Conservation (phyloP, 2,797 vertebrate genomes). For the Danio albolineatus region DNA sequence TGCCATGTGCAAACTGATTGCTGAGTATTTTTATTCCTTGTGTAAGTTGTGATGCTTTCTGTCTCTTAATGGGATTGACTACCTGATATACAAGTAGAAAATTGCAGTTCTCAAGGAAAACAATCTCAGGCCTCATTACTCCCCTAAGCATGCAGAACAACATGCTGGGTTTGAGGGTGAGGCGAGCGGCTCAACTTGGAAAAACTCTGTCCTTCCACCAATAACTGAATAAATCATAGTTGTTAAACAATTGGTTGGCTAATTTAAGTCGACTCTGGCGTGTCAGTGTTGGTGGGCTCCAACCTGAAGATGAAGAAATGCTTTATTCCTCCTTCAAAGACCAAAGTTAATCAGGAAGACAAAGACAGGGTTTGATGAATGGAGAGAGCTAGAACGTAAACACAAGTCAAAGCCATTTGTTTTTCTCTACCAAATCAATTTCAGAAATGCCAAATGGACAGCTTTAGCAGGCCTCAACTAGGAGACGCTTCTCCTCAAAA, state of each 20-base stretch:
- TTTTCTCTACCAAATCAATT: constrained; percentile 62
- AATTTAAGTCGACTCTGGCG: constrained; percentile 16
- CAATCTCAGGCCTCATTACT: not conserved
- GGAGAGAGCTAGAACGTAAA: constrained; percentile 66
- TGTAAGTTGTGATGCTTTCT: not conserved
- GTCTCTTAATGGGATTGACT: constrained; percentile 8
- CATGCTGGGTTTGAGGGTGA: not conserved
- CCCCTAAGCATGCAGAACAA: constrained; percentile 4
- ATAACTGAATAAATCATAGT: not conserved
- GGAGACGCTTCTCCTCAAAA: constrained; percentile 26
- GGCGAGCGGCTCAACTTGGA: not conserved
- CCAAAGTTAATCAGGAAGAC: constrained; percentile 73
- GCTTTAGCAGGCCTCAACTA: constrained; percentile 29
- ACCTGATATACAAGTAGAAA: constrained; percentile 9
- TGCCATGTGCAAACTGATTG: not conserved
- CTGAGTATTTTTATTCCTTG: not conserved
- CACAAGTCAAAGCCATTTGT: constrained; percentile 69
- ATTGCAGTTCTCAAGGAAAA: not conserved
- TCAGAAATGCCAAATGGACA: constrained; percentile 57
- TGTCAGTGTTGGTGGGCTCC: not conserved
- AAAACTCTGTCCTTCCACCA: not conserved
- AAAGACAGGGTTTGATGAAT: constrained; percentile 69
- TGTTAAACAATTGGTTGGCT: not conserved
- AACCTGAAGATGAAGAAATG: constrained; percentile 34
- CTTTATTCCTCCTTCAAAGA: constrained; percentile 59